Evolutionary conservation across 2,888 invertebrate genomes (phyloP).

Genomic region (Drosophila neotestacea): DNA sequence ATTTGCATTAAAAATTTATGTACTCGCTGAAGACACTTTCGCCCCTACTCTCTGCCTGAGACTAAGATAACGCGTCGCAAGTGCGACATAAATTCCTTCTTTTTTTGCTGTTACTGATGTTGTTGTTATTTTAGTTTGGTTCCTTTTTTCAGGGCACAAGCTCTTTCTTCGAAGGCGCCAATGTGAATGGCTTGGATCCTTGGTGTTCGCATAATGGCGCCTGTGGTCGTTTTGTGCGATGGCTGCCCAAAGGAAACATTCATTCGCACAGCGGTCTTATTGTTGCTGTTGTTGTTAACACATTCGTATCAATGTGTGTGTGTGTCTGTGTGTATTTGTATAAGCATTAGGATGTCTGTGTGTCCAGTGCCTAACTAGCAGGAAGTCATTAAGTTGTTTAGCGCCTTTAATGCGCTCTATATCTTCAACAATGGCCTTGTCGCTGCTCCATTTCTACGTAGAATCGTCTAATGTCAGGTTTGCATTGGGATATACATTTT

Average conservation of each 20-base stretch:
- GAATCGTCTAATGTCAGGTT: conserved; percentile 31
- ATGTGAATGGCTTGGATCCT: conserved; percentile 21
- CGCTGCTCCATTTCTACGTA: conserved; percentile 9
- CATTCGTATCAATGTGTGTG: conserved; percentile 13
- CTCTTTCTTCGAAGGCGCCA: conserved; percentile 13
- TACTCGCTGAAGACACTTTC: conserved; percentile 51
- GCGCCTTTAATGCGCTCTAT: conserved; percentile 61
- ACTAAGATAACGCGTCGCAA: conserved; percentile 50
- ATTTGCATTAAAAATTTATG: conserved; percentile 79
- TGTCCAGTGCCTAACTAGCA: conserved; percentile 67
- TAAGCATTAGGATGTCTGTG: conserved; percentile 4
- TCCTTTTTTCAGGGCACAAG: conserved; percentile 8
- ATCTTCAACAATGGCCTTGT: conserved; percentile 34
- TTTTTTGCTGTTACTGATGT: not conserved
- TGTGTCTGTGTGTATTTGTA: conserved; percentile 7
- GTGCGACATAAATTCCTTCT: conserved; percentile 65
- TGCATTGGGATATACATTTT: conserved; percentile 26
- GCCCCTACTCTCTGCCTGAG: not conserved
- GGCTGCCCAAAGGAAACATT: conserved; percentile 64
- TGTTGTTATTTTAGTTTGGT: conserved; percentile 5
- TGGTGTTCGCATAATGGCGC: conserved; percentile 60
- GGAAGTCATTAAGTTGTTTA: conserved; percentile 79
- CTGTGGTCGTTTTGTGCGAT: conserved; percentile 64
- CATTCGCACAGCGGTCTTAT: conserved; percentile 65
- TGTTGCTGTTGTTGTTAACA: conserved; percentile 50